Base-by-base conservation (phyloP, 2,888 invertebrate species). In the Diploptera punctata region DNA sequence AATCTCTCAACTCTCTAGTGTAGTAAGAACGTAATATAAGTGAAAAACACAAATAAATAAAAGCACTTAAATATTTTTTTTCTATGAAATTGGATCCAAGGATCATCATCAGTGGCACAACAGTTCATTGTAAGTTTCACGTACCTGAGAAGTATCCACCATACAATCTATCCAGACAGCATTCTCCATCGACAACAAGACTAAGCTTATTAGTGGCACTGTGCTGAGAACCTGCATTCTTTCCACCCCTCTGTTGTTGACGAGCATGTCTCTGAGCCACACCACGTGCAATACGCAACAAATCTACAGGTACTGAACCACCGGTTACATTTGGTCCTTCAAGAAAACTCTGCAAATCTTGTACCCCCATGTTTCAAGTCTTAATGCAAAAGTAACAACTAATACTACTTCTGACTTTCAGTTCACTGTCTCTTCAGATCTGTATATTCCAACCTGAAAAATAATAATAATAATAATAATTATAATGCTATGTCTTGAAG, bases 61-160 rank as follows among this genome's bases (percentile, higher is more conserved):
- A n/a, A n/a, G n/a, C n/a, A n/a, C n/a, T n/a, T n/a, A n/a, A n/a
- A n/a, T n/a, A n/a, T n/a, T n/a, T n/a, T n/a, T n/a, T n/a, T n/a
- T n/a, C n/a, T n/a, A n/a, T n/a, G n/a, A n/a, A n/a, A n/a, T n/a
- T n/a, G n/a, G n/a, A n/a, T n/a, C n/a, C n/a, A n/a, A n/a, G n/a
- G n/a, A n/a, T n/a, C n/a, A n/a, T n/a, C n/a, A n/a, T n/a, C n/a
- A n/a, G n/a, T n/a, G n/a, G n/a, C n/a, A n/a, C n/a, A n/a, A n/a
- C n/a, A n/a, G n/a, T n/a, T n/a, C n/a, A n/a, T n/a, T n/a, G n/a
- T n/a, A n/a, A n/a, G n/a, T n/a, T n/a, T n/a, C n/a, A n/a, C 72
- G 79, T 85, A 92, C 93, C 93, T 82, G 95, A 95, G 84, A 93
- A 96, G 83, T 90, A 96, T 75, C 96, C 96, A 75, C 96, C 96